Percentiles rank a stretch among this genome's conserved stretches.
Evolutionary conservation across 2,888 invertebrate genomes (phyloP).

Genomic region (Tipula vernalis): DNA sequence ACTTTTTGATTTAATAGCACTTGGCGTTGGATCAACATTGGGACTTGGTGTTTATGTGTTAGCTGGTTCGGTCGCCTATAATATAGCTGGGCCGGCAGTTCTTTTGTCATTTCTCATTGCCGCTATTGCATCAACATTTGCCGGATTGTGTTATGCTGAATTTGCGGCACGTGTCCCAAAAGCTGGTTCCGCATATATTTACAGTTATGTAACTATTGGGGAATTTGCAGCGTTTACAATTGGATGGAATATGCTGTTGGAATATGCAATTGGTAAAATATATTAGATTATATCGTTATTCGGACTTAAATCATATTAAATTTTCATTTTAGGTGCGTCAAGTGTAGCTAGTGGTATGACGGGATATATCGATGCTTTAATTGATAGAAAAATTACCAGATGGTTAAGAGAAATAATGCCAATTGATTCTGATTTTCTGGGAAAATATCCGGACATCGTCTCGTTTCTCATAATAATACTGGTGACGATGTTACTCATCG

Average conservation of each 20-base stretch:
- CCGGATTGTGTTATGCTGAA: constrained; percentile 73
- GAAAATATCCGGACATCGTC: constrained; percentile 57
- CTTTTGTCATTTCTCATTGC: constrained; percentile 84
- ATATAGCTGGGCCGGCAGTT: constrained; percentile 82
- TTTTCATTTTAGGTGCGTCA: constrained; percentile 45
- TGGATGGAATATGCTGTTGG: constrained; percentile 73
- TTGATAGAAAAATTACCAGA: constrained; percentile 45
- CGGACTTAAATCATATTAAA: background rate
- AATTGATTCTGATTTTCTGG: constrained; percentile 46
- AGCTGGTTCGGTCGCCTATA: constrained; percentile 77
- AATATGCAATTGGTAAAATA: constrained; percentile 56
- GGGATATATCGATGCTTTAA: constrained; percentile 55
- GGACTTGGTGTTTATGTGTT: constrained; percentile 95
- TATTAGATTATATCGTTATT: background rate
- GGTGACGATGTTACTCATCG: constrained; percentile 47
- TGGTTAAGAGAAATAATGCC: constrained; percentile 42
- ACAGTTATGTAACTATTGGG: constrained; percentile 70
- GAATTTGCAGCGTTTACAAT: constrained; percentile 71
- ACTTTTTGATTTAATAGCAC: constrained; percentile 70
- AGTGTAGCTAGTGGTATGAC: constrained; percentile 63
- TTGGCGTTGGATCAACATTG: constrained; percentile 79
- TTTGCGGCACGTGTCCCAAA: constrained; percentile 68
- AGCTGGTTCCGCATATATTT: constrained; percentile 75
- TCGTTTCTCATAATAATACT: constrained; percentile 50
- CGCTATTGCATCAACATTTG: constrained; percentile 83